Evolutionary conservation across 2,113 vertebrate genomes (phyloP), one percentile per base, ranked within the genome.

Genomic region (Mesembrinibis cayennensis): DNA sequence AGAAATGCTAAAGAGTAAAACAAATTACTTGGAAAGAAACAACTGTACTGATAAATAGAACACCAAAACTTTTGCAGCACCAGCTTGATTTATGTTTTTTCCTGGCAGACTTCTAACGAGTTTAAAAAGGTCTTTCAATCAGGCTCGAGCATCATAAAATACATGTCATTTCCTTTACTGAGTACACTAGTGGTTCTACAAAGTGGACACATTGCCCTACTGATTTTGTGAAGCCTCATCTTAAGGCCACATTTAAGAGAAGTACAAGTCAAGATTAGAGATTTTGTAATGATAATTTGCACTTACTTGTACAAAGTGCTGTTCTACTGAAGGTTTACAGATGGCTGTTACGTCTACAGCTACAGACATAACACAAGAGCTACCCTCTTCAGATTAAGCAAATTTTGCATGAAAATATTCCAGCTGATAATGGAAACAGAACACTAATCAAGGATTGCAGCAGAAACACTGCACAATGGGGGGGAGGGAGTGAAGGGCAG

Each of bases 321-420:
- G 15, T 38, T 78, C 61, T 44, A 49, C 45, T 42, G n/a, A 81
- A 95, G 34, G 58, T 55, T 95, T 93, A 83, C 55, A 87, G 69
- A 74, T 20, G 6, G 42, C 44, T 93, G 32, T 94, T 89, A 63
- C 0, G 2, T 61, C 81, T 95, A 38, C 62, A 40, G 74, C 78
- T 82, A 70, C 56, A 94, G 79, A 95, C 87, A 80, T 22, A 96
- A 91, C 50, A 79, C 27, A 87, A 90, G 44, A 81, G 44, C 30
- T 89, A 40, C 30, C 25, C 72, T 74, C 63, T 89, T 89, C 14
- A 30, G 72, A 83, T 89, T 74, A 89, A 86, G 45, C n/a, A 90
- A 53, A 71, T 78, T 87, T 84, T 91, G 25, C 42, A 59, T n/a
- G 22, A 74, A 94, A 96, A 82, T 82, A 79, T 67, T 91, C 34